Evolutionary conservation across 1,140 invertebrate genomes (phyloP).

Genomic region (Trichonephila inaurata): DNA sequence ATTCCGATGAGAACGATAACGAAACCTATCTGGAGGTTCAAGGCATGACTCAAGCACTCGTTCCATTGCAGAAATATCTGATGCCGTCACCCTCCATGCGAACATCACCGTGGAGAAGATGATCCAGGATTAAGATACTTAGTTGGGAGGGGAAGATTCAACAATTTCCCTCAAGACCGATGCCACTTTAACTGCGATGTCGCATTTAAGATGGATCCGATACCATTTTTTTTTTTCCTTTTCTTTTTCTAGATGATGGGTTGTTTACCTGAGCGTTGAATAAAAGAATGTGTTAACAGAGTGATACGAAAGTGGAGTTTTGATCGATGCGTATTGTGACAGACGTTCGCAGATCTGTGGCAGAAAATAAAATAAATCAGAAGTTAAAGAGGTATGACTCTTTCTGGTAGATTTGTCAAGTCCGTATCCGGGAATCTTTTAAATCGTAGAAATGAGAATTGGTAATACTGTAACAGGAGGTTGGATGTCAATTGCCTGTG

Average conservation of each 20-base stretch:
- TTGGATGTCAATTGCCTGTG: too few relatives aligned
- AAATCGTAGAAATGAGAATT: too few relatives aligned
- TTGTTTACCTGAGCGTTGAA: neutral
- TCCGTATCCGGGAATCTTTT: too few relatives aligned
- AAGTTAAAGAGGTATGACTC: too few relatives aligned
- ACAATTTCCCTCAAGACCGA: neutral
- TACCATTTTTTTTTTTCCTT: neutral
- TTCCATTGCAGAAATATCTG: neutral
- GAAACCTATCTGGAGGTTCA: neutral
- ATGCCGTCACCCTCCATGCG: neutral
- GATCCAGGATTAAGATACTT: slow-evolving; percentile 52
- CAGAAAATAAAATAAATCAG: neutral
- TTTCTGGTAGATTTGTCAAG: too few relatives aligned
- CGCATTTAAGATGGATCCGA: neutral
- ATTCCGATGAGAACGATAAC: neutral
- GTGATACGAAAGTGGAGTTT: neutral
- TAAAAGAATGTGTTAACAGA: neutral
- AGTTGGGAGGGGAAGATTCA: slow-evolving; percentile 1
- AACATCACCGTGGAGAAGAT: neutral
- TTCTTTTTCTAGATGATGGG: neutral
- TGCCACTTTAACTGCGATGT: neutral
- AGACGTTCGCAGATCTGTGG: neutral
- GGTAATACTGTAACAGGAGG: too few relatives aligned
- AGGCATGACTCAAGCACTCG: slow-evolving; percentile 23
- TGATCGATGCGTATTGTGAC: slow-evolving; percentile 24